A percentile compares a stretch with the other conserved stretches of the same genome.
Conservation (phyloP, 2,888 invertebrate species). For the Dryadula phaetusa region DNA sequence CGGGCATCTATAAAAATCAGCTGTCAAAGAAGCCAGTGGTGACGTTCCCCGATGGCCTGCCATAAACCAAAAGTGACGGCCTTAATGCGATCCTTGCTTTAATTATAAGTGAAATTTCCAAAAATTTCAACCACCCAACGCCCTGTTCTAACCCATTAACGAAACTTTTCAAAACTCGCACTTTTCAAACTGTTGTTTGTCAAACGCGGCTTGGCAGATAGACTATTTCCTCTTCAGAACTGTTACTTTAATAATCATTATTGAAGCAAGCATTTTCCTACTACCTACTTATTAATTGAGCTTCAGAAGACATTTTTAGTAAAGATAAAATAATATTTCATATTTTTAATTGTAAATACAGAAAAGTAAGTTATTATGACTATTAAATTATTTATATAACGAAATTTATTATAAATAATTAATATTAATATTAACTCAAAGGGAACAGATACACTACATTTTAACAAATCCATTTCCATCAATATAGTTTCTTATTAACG, state of each 20-base stretch:
- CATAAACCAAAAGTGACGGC: constrained; percentile 79
- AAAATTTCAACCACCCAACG: constrained; percentile 66
- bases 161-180: constrained; percentile 68
- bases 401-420: no score
- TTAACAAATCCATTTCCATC: no score
- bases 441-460: no score
- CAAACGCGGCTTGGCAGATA: constrained; percentile 37
- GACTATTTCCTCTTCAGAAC: constrained; percentile 19
- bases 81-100: constrained; percentile 76
- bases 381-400: no score
- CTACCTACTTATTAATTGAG: no score
- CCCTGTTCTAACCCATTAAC: constrained; percentile 77
- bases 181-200: constrained; percentile 63
- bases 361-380: no score
- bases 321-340: no score
- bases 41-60: constrained; percentile 60
- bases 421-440: no score
- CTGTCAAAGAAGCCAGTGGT: constrained; percentile 55
- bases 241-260: constrained; percentile 1
- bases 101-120: constrained; percentile 79
- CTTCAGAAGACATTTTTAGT: no score
- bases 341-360: no score
- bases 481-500: not conserved
- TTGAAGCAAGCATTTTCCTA: not conserved
- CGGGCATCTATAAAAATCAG: constrained; percentile 54